Conservation (phyloP, 2,797 vertebrate genomes). For the Sebastes trivittatus region DNA sequence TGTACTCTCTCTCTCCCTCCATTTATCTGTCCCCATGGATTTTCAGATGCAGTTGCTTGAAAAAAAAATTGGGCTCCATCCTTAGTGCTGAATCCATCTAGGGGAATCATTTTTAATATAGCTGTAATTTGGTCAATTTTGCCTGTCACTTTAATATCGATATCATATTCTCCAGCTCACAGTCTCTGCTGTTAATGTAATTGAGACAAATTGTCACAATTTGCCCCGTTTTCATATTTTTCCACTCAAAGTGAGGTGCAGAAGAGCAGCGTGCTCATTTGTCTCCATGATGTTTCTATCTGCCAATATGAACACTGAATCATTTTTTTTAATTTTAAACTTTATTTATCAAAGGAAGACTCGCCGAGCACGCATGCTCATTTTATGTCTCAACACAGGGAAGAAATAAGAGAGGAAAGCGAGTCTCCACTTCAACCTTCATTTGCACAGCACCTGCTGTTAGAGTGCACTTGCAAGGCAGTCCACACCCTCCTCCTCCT, state of each 20-base stretch:
- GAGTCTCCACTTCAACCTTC: neutral
- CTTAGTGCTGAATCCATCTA: slow-evolving; percentile 55
- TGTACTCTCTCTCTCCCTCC: neutral
- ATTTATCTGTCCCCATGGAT: slow-evolving; percentile 51
- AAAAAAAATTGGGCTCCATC: slow-evolving; percentile 52
- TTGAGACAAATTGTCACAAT: slow-evolving; percentile 65
- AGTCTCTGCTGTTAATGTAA: slow-evolving; percentile 53
- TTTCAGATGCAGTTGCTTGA: slow-evolving; percentile 53
- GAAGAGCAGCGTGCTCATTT: slow-evolving; percentile 1
- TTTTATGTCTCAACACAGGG: neutral
- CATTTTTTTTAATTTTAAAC: neutral
- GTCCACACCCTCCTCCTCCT: neutral
- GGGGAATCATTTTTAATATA: slow-evolving; percentile 64
- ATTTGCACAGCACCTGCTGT: neutral
- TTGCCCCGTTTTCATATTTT: slow-evolving; percentile 50
- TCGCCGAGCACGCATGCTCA: neutral
- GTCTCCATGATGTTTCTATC: slow-evolving; percentile 16
- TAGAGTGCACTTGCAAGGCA: neutral
- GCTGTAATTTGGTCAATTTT: slow-evolving; percentile 65
- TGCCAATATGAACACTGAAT: slow-evolving; percentile 4
- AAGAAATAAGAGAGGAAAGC: neutral
- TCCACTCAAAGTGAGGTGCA: neutral
- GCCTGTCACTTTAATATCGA: slow-evolving; percentile 56
- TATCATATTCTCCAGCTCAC: slow-evolving; percentile 52
- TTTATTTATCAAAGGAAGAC: slow-evolving; percentile 15